Percentiles rank a stretch among this genome's conserved stretches.
Conservation (phyloP, 2,113 vertebrate species). For the Spea bombifrons region DNA sequence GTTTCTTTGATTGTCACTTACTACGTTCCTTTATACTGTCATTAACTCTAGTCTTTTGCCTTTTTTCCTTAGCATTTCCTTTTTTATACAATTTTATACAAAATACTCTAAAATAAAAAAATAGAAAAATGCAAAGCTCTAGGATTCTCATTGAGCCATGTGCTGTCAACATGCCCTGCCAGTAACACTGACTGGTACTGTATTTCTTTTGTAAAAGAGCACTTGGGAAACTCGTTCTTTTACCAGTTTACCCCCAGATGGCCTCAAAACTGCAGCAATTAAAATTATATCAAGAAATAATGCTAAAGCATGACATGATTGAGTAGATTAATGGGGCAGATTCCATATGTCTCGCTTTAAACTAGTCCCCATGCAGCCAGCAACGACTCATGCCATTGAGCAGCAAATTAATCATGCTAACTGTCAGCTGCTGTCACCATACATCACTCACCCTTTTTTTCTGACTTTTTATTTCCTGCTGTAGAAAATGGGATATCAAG, state of each 20-base stretch:
- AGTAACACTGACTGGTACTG: background rate
- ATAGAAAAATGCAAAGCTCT: background rate
- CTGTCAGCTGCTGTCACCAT: constrained; percentile 45
- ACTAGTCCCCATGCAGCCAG: constrained; percentile 42
- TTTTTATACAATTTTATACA: too few relatives aligned
- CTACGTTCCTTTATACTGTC: too few relatives aligned
- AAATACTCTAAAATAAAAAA: background rate
- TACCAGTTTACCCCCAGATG: constrained; percentile 32
- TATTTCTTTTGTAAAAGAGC: constrained; percentile 38
- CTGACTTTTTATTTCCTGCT: constrained; percentile 32
- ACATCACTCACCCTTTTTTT: constrained; percentile 41
- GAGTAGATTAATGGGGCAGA: constrained; percentile 41
- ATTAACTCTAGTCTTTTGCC: too few relatives aligned
- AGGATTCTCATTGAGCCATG: background rate
- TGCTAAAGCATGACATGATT: constrained; percentile 48
- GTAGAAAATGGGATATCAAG: constrained; percentile 42
- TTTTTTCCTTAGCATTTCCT: too few relatives aligned
- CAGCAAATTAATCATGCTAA: constrained; percentile 49
- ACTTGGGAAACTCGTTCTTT: constrained; percentile 17
- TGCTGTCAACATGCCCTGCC: constrained; percentile 12
- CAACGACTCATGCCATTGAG: constrained; percentile 42
- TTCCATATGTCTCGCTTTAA: constrained; percentile 46
- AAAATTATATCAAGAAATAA: constrained; percentile 47
- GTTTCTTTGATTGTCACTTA: too few relatives aligned
- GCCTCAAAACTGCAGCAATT: constrained; percentile 46